Conservation (phyloP, 1,140 invertebrate genomes). For the Patella vulgata region DNA sequence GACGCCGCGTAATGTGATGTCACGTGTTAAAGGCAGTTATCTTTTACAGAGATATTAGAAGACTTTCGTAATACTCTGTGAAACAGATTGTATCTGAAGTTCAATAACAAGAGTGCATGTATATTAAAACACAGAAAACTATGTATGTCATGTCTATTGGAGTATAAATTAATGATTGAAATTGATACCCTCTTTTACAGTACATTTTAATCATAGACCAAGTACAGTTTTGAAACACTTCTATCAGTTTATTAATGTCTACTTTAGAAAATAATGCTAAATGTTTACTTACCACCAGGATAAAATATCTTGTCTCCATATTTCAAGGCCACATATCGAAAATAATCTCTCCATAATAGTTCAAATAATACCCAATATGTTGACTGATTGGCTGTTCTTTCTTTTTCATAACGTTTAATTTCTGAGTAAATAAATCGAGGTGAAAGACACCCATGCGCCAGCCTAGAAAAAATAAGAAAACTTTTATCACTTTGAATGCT, state of each 20-base stretch:
- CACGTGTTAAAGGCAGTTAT: too few species aligned
- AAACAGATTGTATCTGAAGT: too few species aligned
- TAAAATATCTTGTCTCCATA: constrained; percentile 65
- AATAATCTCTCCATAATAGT: constrained; percentile 67
- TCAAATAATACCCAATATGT: constrained; percentile 69
- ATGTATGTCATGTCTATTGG: background rate
- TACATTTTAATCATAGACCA: background rate
- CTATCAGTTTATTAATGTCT: background rate
- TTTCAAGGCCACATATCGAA: constrained; percentile 65
- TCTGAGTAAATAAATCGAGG: constrained; percentile 64
- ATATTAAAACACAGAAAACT: background rate
- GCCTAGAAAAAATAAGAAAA: constrained; percentile 30
- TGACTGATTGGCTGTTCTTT: constrained; percentile 60
- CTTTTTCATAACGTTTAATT: constrained; percentile 61
- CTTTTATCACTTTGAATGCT: too few species aligned
- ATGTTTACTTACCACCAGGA: constrained; percentile 41
- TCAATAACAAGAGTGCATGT: constrained; percentile 17
- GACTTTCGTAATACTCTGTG: too few species aligned
- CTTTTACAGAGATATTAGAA: too few species aligned
- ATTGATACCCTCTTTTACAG: background rate
- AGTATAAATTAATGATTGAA: background rate
- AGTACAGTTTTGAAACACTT: background rate
- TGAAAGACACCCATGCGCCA: constrained; percentile 65
- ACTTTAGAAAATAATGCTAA: background rate
- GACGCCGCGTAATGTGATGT: too few species aligned